Evolutionary conservation across 53 echinoderm and acorn worm genomes (phyloP).

Genomic region (Mesocentrotus franciscanus): DNA sequence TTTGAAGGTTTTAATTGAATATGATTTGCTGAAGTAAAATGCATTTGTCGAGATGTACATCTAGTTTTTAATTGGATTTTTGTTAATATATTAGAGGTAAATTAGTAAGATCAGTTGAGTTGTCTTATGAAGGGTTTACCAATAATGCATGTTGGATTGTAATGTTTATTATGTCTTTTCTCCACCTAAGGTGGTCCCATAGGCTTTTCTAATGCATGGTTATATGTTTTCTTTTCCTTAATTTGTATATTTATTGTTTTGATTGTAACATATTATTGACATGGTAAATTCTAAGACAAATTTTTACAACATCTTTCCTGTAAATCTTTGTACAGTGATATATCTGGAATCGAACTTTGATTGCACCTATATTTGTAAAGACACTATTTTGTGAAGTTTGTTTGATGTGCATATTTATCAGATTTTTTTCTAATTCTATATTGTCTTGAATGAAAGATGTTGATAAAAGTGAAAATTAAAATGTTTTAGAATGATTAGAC

Average conservation of each 20-base stretch:
- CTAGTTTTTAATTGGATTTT: neutral
- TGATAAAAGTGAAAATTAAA: neutral
- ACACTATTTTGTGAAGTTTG: slow-evolving; percentile 68
- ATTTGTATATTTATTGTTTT: slow-evolving; percentile 66
- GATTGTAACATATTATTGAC: slow-evolving; percentile 57
- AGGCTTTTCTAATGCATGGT: slow-evolving; percentile 28
- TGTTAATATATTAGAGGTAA: neutral
- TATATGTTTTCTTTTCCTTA: neutral
- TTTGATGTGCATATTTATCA: slow-evolving; percentile 70
- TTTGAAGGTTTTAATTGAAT: neutral
- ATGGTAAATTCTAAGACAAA: slow-evolving; percentile 49
- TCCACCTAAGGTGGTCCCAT: neutral
- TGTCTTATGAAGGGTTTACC: neutral
- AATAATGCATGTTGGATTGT: slow-evolving; percentile 35
- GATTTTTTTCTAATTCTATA: slow-evolving; percentile 61
- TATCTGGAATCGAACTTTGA: slow-evolving; percentile 54
- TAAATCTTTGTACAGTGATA: slow-evolving; percentile 54
- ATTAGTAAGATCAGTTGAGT: neutral
- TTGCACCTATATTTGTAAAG: slow-evolving; percentile 64
- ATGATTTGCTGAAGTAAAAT: neutral
- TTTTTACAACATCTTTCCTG: slow-evolving; percentile 52
- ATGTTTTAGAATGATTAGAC: slow-evolving; percentile 20
- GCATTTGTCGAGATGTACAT: neutral
- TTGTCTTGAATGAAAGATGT: neutral
- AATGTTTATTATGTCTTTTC: slow-evolving; percentile 12